Evolutionary conservation across 2,113 vertebrate species (phyloP), one percentile per base, ranked within the genome.

Genomic region (Atherinomorus stipes): DNA sequence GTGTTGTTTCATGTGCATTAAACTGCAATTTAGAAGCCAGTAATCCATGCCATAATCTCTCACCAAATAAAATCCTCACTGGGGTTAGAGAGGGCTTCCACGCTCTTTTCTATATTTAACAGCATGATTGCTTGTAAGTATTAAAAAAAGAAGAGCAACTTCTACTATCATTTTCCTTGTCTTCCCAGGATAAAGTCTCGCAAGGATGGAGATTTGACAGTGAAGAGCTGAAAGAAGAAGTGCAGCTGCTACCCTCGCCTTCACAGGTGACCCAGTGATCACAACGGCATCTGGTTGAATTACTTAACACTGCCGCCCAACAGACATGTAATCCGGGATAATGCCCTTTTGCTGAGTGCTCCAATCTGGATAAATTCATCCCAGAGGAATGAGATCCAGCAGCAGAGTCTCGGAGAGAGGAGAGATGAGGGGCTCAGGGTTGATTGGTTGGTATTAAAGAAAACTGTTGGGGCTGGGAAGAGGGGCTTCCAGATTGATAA

Each of bases 251-350:
- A 60, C 80, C 67, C 25, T 57, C 18, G 76, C 58, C 71, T 70
- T 83, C 82, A 76, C 86, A 93, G 93, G 93, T 95, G 91, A 93
- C 91, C 87, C 71, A 58, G 66, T 80, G 70, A 90, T 89, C 86
- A 84, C 80, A 76, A 81, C 91, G 91, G 91, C 94, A 94, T 94
- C 94, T 94, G 94, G 76, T 92, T 90, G 87, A 94, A 94, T 94
- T 92, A 92, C 92, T 95, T 93, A 92, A 93, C 89, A 88, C 92
- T 87, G 89, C 90, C 81, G 71, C 92, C 91, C 89, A 87, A 85
- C 88, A 90, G 91, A 89, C 90, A 81, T 93, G 94, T 94, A 94
- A 95, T 94, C 93, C 75, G 66, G 90, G 91, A 93, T 94, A 94
- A 95, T 94, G 93, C 91, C 92, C 81, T 92, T 93, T 93, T 90